Evolutionary conservation across 2,888 invertebrate species (phyloP).

Genomic region (Chloromyia formosa): DNA sequence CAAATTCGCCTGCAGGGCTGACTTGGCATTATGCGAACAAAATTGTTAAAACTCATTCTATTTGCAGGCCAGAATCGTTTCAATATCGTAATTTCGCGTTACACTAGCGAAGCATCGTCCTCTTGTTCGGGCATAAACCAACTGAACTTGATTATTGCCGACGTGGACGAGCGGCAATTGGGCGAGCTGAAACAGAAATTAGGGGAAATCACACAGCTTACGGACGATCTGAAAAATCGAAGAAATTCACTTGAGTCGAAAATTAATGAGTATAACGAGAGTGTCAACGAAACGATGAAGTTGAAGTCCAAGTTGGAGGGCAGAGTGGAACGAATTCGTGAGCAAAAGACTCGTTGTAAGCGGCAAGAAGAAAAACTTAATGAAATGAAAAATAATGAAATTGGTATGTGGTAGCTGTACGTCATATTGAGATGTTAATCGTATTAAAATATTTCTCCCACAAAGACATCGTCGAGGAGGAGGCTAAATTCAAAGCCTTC

Average conservation of each 20-base stretch:
- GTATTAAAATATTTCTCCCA: no score
- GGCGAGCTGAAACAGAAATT: conserved; percentile 54
- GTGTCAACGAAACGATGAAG: conserved; percentile 54
- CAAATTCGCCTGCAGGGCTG: neutral
- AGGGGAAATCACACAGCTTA: conserved; percentile 50
- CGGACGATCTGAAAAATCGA: conserved; percentile 55
- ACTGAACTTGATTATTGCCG: conserved; percentile 68
- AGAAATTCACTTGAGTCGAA: conserved; percentile 53
- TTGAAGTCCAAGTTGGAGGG: conserved; percentile 57
- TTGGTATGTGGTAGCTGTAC: conserved; percentile 46
- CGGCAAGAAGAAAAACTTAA: conserved; percentile 47
- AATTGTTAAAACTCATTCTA: neutral
- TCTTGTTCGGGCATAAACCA: conserved; percentile 67
- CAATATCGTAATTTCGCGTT: conserved; percentile 69
- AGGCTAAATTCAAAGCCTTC: conserved; percentile 52
- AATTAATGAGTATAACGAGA: conserved; percentile 56
- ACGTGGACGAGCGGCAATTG: conserved; percentile 68
- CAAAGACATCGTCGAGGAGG: conserved; percentile 56
- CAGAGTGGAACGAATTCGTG: conserved; percentile 50
- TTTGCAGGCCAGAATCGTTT: conserved; percentile 69
- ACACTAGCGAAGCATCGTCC: conserved; percentile 71
- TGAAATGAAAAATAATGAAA: conserved; percentile 48
- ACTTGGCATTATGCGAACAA: no score
- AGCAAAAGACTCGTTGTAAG: conserved; percentile 52
- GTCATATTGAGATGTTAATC: neutral